These are phyloP conservation scores for Parasteatoda tepidariorum DNA, from an alignment of 1,140 invertebrate species.

Conservation along the genomic window DNA sequence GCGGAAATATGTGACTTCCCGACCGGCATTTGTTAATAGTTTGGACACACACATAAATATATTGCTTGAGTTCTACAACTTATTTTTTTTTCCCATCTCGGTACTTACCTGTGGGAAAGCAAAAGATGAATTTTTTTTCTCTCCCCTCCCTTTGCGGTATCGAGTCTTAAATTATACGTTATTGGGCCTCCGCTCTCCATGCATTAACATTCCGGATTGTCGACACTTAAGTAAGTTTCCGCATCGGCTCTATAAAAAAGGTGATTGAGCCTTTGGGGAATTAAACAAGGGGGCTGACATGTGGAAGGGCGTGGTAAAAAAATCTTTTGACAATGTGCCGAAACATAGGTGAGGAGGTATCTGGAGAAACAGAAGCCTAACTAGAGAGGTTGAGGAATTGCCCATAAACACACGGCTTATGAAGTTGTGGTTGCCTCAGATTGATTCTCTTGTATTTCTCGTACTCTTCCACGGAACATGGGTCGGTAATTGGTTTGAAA, in stretches of 20 bases:
- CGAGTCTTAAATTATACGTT: conserved; percentile 53
- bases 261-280: not conserved
- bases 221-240: conserved; percentile 51
- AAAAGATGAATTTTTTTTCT: not conserved
- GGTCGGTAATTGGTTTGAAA: not conserved
- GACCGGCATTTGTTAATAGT: not conserved
- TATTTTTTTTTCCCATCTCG: not conserved
- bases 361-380: conserved; percentile 6
- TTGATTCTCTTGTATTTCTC: not conserved
- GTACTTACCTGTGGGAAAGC: conserved; percentile 5
- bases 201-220: conserved; percentile 57
- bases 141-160: conserved; percentile 24
- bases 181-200: conserved; percentile 17
- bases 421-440: not conserved
- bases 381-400: conserved; percentile 20
- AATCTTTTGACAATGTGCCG: conserved; percentile 39
- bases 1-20: not conserved
- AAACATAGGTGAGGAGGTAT: conserved; percentile 21
- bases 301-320: conserved; percentile 22
- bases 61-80: not conserved
- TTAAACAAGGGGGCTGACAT: conserved; percentile 1
- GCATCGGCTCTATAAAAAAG: conserved; percentile 18
- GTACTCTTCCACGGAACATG: not conserved
- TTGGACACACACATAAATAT: not conserved
- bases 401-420: conserved; percentile 25